Evolutionary conservation across 2,888 invertebrate genomes (phyloP), one percentile per base, ranked within the genome.

Genomic region (Ommatoiulus sabulosus): DNA sequence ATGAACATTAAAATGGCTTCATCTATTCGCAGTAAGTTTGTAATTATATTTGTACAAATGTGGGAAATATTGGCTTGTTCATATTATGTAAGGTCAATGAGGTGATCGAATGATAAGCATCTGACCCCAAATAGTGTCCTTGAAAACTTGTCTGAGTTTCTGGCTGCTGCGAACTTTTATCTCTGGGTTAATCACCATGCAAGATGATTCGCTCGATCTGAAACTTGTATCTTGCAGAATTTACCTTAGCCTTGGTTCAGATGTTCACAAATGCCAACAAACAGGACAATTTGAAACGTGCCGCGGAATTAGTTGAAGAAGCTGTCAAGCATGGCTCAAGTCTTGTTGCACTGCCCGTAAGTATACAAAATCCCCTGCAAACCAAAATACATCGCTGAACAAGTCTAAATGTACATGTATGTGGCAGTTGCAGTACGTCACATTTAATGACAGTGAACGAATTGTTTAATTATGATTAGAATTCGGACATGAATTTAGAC

Each of bases 171-270:
- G n/a, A n/a, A n/a, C n/a, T n/a, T n/a, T n/a, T n/a, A n/a, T n/a
- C n/a, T n/a, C n/a, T n/a, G n/a, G n/a, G n/a, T n/a, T n/a, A n/a
- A n/a, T n/a, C n/a, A n/a, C n/a, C n/a, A n/a, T n/a, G n/a, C n/a
- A n/a, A n/a, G n/a, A n/a, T n/a, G n/a, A n/a, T n/a, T n/a, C n/a
- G n/a, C n/a, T n/a, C n/a, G n/a, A n/a, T n/a, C n/a, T 72, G 20
- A 1, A 20, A n/a, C 15, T n/a, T 63, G n/a, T 3, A 15, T 44
- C 20, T 86, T 44, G 24, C 90, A 96, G 96, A 94, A 88, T 93
- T 96, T 87, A 94, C 95, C 91, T 92, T 98, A 90, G 98, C 96
- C 0, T 92, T 98, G 90, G 94, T 98, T n/a, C 99, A 99, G 93
- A 92, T 97, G 90, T 94, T 95, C 46, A 97, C 97, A 8, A 95